A percentile compares a stretch with the other conserved stretches of the same genome.
Evolutionary conservation across 2,888 invertebrate species (phyloP).

Genomic region (Mamestra brassicae): DNA sequence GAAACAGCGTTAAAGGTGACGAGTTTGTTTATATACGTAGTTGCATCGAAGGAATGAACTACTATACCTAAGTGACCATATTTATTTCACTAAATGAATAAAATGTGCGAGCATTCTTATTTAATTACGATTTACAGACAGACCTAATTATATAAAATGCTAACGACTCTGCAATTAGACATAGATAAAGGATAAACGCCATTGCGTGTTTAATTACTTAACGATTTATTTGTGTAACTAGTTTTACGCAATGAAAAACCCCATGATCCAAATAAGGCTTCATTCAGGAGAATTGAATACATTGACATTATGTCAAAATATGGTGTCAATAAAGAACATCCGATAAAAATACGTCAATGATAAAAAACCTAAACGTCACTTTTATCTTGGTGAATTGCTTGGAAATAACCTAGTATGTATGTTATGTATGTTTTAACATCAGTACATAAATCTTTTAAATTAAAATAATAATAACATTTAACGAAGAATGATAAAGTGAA

Average conservation of each 20-base stretch:
- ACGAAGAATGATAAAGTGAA: slow-evolving; percentile 11
- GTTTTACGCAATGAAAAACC: slow-evolving; percentile 16
- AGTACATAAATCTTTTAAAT: slow-evolving; percentile 17
- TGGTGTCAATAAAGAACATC: not conserved
- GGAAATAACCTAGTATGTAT: not conserved
- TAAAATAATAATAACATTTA: not conserved
- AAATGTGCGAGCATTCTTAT: slow-evolving; percentile 20
- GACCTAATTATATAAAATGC: slow-evolving; percentile 25
- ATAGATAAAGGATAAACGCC: slow-evolving; percentile 30
- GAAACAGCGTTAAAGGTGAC: not conserved
- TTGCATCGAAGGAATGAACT: slow-evolving; percentile 11
- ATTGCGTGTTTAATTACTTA: slow-evolving; percentile 28
- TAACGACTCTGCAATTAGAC: slow-evolving; percentile 29
- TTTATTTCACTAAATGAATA: slow-evolving; percentile 20
- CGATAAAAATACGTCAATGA: slow-evolving; percentile 4
- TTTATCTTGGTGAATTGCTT: slow-evolving; percentile 14
- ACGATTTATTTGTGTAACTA: slow-evolving; percentile 8
- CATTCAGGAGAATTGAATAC: not conserved
- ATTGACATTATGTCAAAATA: slow-evolving; percentile 2
- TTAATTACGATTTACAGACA: slow-evolving; percentile 29
- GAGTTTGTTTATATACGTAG: not conserved
- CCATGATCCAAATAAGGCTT: not conserved
- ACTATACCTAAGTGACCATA: not conserved
- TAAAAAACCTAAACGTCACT: slow-evolving; percentile 19
- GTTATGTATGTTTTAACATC: not conserved